Evolutionary conservation across 2,113 vertebrate species (phyloP).

Genomic region (Crypturellus undulatus): DNA sequence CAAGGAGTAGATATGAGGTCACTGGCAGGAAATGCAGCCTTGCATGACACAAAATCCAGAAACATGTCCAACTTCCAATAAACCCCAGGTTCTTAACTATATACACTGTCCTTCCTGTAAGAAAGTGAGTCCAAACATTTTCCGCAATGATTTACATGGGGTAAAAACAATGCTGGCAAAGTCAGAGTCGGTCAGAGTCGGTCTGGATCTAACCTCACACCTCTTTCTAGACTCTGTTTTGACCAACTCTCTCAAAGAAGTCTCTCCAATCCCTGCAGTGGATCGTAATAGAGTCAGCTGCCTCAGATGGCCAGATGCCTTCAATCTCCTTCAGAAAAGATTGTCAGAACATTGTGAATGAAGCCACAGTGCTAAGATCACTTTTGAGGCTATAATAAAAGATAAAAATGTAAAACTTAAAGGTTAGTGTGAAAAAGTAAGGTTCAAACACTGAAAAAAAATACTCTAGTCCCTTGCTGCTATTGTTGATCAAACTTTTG

Average conservation of each 20-base stretch:
- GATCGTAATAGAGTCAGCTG: background rate
- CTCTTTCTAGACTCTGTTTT: background rate
- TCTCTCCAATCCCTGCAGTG: background rate
- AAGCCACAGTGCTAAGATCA: background rate
- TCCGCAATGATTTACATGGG: background rate
- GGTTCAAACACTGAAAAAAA: background rate
- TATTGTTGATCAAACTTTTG: background rate
- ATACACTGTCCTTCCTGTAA: too few relatives aligned
- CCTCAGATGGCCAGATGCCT: background rate
- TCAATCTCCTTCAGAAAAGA: background rate
- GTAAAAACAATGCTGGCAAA: accelerated
- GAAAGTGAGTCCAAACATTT: background rate
- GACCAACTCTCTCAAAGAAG: background rate
- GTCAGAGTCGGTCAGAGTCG: too few relatives aligned
- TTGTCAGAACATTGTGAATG: background rate
- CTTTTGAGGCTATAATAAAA: background rate
- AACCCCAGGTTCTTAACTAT: background rate
- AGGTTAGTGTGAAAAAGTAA: background rate
- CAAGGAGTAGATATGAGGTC: background rate
- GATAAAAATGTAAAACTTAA: background rate
- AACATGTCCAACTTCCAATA: background rate
- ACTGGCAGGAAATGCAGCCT: background rate
- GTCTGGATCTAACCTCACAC: accelerated
- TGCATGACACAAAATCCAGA: background rate
- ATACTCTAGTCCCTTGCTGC: background rate